Evolutionary conservation across 2,113 vertebrate genomes (phyloP).

Genomic region (Egretta garzetta): DNA sequence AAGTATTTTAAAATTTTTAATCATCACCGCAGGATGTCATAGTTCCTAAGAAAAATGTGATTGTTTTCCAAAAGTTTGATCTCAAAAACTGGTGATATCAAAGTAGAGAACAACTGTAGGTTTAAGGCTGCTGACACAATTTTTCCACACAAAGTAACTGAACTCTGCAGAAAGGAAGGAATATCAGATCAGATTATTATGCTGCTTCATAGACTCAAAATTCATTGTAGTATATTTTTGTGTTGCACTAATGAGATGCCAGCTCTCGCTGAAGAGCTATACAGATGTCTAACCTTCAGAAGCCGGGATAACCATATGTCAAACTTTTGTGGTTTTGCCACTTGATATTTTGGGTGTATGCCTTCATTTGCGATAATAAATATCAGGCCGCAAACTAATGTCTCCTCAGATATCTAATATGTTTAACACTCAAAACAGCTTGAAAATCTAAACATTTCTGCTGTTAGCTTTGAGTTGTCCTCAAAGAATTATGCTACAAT

Average conservation of each 20-base stretch:
- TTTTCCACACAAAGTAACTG: neutral
- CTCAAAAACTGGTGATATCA: neutral
- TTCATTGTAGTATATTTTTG: neutral
- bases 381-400: constrained; percentile 35
- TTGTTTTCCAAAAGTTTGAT: neutral
- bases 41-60: neutral
- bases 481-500: neutral
- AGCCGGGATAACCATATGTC: neutral
- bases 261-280: neutral
- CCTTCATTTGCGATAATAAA: constrained; percentile 57
- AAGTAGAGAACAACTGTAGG: neutral
- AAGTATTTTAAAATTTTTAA: neutral
- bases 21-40: neutral
- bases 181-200: neutral
- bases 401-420: constrained; percentile 24
- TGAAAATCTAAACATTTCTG: constrained; percentile 51
- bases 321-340: constrained; percentile 34
- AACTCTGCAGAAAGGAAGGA: neutral
- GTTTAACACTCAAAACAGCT: constrained; percentile 16
- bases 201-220: neutral
- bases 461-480: neutral
- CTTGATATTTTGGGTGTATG: neutral
- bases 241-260: neutral
- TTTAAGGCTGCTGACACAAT: neutral
- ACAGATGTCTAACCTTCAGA: neutral